Conservation (phyloP, 2,888 invertebrate genomes). For the Stratiomys singularior region DNA sequence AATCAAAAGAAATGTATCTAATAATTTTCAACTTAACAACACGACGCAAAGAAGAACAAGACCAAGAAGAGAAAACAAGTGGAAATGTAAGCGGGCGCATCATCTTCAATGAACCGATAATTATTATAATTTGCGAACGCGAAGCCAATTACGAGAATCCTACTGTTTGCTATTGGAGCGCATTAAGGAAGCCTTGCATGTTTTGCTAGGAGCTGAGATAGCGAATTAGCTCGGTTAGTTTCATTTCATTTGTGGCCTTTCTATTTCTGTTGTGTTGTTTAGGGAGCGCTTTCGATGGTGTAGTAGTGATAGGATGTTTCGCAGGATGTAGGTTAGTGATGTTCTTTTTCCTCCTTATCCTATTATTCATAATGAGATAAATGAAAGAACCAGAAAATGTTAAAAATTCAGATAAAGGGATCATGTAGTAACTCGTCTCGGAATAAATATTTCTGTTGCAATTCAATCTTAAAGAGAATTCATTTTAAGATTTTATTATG, state of each 20-base stretch:
- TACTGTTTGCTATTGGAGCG: conserved; percentile 22
- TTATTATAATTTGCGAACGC: conserved; percentile 42
- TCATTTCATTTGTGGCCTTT: neutral
- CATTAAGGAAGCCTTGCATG: conserved; percentile 45
- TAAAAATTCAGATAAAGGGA: no score
- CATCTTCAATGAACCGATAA: conserved; percentile 30
- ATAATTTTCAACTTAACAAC: conserved; percentile 37
- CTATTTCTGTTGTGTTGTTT: neutral
- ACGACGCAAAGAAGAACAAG: neutral
- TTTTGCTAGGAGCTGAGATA: conserved; percentile 22
- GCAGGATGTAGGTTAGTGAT: no score
- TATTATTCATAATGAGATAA: no score
- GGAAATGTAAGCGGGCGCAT: conserved; percentile 5
- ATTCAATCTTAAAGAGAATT: no score
- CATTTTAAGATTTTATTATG: no score
- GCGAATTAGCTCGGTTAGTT: conserved; percentile 6
- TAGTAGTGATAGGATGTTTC: no score
- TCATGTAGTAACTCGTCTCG: no score
- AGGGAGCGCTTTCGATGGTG: no score
- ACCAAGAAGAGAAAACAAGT: neutral
- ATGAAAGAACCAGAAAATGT: no score
- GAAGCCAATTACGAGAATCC: conserved; percentile 41
- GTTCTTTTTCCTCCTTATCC: no score
- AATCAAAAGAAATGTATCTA: conserved; percentile 30
- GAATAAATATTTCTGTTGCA: no score